These are phyloP conservation scores for Andrena chrysosceles DNA, from an alignment of 2,888 invertebrate genomes.

Conservation along the genomic window DNA sequence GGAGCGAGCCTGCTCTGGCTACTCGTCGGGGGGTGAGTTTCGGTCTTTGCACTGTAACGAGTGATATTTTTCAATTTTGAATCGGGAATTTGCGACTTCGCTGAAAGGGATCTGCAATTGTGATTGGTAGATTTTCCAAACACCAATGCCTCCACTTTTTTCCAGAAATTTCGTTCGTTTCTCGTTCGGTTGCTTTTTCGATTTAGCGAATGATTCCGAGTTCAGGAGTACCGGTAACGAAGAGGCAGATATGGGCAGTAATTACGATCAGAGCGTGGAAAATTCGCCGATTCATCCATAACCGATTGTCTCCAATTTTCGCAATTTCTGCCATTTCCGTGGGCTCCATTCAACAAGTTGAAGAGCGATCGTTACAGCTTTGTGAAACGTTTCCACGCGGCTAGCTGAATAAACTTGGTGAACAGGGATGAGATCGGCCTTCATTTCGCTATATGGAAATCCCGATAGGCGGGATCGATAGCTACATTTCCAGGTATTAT, in stretches of 20 bases:
- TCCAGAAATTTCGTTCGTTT: neutral
- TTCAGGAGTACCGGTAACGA: too few relatives aligned
- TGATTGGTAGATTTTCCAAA: neutral
- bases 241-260: too few relatives aligned
- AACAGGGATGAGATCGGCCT: too few relatives aligned
- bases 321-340: neutral
- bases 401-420: too few relatives aligned
- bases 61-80: neutral
- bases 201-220: neutral
- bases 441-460: neutral
- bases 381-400: neutral
- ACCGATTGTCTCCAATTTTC: too few relatives aligned
- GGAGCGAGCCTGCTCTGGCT: neutral
- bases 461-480: neutral
- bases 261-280: neutral
- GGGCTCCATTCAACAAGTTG: conserved; percentile 25
- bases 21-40: neutral
- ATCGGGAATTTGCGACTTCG: neutral
- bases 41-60: neutral
- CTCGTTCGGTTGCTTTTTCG: neutral
- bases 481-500: neutral
- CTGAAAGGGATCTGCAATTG: neutral
- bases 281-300: neutral
- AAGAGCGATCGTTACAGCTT: conserved; percentile 13
- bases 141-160: neutral